Conservation (phyloP, 2,797 vertebrate genomes). For the Eidolon dupreanum region DNA sequence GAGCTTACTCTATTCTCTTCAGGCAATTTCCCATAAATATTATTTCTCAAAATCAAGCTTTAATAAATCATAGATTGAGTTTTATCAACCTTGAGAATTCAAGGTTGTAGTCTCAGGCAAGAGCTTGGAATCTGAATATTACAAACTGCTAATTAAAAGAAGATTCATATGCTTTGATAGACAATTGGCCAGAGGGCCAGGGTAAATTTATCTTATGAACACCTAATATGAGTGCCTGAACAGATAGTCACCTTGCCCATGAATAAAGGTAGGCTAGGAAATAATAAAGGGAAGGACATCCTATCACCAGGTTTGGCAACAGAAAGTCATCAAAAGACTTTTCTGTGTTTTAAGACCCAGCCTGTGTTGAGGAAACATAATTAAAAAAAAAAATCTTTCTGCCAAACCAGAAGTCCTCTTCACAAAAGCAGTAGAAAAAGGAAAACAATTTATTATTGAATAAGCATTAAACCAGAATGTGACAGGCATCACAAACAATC, state of each 20-base stretch:
- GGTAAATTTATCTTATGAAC: neutral
- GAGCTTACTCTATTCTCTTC: neutral
- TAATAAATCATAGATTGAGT: neutral
- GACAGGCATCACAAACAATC: neutral
- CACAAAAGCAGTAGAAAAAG: neutral
- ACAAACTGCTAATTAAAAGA: constrained; percentile 28
- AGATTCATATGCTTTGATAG: neutral
- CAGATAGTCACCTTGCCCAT: neutral
- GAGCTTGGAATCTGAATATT: neutral
- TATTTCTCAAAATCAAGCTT: constrained; percentile 48
- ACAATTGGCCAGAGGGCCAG: neutral
- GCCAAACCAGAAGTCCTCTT: neutral
- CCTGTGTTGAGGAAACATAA: neutral
- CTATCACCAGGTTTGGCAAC: neutral
- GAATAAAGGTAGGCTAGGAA: neutral
- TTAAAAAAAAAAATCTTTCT: neutral
- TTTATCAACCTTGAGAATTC: neutral
- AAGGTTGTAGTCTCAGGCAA: neutral
- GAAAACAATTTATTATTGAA: neutral
- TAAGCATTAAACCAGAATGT: neutral
- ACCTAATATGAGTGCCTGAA: neutral
- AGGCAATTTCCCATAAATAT: neutral
- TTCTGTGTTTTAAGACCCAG: neutral
- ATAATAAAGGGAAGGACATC: neutral
- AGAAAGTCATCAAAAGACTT: neutral